phyloP scores from a whole-genome alignment of 1,140 invertebrate species.

The Drepana arcuata region DNA sequence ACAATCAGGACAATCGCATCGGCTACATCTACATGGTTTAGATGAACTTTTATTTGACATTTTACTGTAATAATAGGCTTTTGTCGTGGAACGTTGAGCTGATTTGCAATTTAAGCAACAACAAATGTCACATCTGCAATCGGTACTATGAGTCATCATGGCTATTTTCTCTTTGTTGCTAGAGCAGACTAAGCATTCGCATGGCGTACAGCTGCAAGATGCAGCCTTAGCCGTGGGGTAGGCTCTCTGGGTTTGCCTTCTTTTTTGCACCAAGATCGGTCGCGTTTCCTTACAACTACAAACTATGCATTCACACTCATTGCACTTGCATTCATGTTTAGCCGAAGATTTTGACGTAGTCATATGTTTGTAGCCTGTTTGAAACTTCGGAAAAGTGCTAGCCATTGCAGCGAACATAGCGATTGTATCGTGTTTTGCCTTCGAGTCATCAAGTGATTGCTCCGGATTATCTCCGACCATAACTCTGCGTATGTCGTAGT shows the following conservation, averaged over 20 bases:
- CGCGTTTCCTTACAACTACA: conserved; percentile 19
- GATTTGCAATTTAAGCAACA: conserved; percentile 24
- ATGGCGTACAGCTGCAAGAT: conserved; percentile 23
- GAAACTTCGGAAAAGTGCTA: conserved; percentile 1
- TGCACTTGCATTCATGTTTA: too few relatives aligned
- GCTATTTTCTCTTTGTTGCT: conserved; percentile 1
- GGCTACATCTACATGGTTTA: conserved; percentile 4
- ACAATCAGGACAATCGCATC: conserved; percentile 3
- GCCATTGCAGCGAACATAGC: conserved; percentile 13
- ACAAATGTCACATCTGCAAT: conserved; percentile 19
- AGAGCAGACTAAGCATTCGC: conserved; percentile 22
- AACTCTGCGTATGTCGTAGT: conserved; percentile 27
- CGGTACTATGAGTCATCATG: conserved; percentile 1
- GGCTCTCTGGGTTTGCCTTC: too few relatives aligned
- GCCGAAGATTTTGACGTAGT: too few relatives aligned
- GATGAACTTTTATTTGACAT: background rate
- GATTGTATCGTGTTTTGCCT: conserved; percentile 7
- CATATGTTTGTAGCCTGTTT: conserved; percentile 1
- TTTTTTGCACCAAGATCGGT: too few relatives aligned
- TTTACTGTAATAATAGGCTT: too few relatives aligned
- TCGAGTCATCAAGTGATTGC: background rate
- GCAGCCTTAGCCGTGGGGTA: too few relatives aligned
- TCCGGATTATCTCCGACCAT: background rate
- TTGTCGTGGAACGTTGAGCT: too few relatives aligned
- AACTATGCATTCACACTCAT: conserved; percentile 23